These are phyloP conservation scores for Mnemiopsis leidyi DNA, from an alignment of 37 sponge, comb jelly and placozoan species.

Conservation along the genomic window DNA sequence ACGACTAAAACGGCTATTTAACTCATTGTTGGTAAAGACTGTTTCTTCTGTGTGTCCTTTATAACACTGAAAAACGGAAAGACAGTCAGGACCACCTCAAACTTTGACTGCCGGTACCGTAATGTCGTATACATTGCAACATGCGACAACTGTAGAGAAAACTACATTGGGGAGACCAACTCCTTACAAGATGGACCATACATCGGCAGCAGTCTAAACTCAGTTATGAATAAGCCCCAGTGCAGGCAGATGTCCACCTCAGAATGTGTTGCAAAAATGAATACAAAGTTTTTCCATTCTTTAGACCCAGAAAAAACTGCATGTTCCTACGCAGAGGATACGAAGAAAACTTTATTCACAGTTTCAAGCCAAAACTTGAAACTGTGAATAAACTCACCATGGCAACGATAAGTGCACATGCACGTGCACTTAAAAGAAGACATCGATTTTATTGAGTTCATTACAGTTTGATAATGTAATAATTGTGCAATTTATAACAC, in stretches of 20 bases:
- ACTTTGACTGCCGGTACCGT: background rate
- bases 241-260: background rate
- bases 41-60: background rate
- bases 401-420: too few relatives aligned
- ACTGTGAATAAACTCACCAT: background rate
- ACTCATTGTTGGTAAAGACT: too few relatives aligned
- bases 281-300: background rate
- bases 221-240: background rate
- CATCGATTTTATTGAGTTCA: too few relatives aligned
- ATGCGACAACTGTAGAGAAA: background rate
- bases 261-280: background rate
- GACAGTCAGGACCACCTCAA: background rate
- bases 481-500: too few relatives aligned
- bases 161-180: background rate
- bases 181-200: background rate
- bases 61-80: background rate
- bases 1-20: too few relatives aligned
- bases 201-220: background rate
- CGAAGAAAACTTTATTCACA: background rate
- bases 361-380: background rate
- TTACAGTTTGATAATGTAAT: too few relatives aligned
- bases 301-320: background rate
- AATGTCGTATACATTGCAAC: background rate
- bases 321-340: background rate
- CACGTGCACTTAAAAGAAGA: too few relatives aligned